Percentiles rank a stretch among this genome's conserved stretches.
These are phyloP conservation scores for Columba livia DNA, from an alignment of 2,113 vertebrate genomes.

Conservation along the genomic window DNA sequence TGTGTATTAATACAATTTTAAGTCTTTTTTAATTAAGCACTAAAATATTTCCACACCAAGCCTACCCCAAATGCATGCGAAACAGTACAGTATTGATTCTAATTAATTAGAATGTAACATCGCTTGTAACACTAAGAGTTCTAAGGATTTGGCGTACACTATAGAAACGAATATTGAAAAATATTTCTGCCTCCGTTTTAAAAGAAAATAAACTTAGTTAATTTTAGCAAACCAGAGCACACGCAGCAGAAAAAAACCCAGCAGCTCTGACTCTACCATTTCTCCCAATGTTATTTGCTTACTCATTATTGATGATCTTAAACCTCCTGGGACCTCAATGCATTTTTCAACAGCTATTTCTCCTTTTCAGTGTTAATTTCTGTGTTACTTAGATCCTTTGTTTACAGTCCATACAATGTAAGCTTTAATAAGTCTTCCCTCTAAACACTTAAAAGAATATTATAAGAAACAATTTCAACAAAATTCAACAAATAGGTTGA, in stretches of 20 bases:
- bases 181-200: neutral
- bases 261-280: neutral
- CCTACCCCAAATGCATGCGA: neutral
- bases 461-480: neutral
- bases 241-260: neutral
- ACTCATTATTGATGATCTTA: neutral
- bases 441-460: neutral
- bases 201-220: neutral
- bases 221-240: neutral
- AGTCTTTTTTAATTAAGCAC: neutral
- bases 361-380: neutral
- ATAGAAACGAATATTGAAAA: neutral
- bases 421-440: neutral
- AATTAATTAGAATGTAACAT: neutral
- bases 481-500: neutral
- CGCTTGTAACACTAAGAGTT: neutral
- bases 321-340: neutral
- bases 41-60: neutral
- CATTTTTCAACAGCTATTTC: neutral
- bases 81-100: neutral
- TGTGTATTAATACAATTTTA: neutral
- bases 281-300: neutral
- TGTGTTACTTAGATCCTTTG: neutral
- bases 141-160: neutral
- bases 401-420: neutral